A percentile compares a stretch with the other conserved stretches of the same genome.
Conservation (phyloP, 2,113 vertebrate species). For the Catagonus wagneri region DNA sequence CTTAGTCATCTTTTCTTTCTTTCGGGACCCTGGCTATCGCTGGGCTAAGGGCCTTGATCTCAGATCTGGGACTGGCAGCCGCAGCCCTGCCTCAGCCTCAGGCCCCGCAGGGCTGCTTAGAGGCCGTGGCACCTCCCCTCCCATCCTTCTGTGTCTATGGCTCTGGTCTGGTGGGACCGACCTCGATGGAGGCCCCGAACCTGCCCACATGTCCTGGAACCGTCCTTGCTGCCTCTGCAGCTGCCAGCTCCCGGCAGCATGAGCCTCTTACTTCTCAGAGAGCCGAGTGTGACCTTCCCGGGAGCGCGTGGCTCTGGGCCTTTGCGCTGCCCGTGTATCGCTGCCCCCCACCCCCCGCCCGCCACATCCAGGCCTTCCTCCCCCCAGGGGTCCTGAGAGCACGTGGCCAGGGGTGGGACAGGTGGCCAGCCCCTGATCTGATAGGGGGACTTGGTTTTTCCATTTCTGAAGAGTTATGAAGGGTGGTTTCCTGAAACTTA, state of each 20-base stretch:
- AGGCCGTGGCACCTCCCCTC: neutral
- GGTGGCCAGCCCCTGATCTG: no score
- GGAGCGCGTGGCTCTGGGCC: neutral
- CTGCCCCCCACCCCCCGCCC: neutral
- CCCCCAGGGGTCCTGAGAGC: neutral
- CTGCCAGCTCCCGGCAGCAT: accelerated
- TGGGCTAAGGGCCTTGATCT: neutral
- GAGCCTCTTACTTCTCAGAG: neutral
- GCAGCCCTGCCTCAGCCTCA: accelerated
- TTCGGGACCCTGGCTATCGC: accelerated
- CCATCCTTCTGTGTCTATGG: neutral
- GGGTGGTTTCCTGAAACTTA: neutral
- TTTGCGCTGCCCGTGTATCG: neutral
- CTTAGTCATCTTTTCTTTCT: neutral
- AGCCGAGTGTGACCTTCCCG: accelerated
- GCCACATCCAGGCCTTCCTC: neutral
- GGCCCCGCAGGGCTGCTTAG: neutral
- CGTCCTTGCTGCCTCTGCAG: neutral
- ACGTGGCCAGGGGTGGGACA: neutral
- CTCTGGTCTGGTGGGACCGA: neutral
- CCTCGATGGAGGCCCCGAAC: neutral
- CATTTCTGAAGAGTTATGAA: neutral
- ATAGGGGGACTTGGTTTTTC: neutral
- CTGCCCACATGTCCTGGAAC: neutral
- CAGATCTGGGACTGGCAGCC: neutral